Evolutionary conservation across 1,140 invertebrate genomes (phyloP).

Genomic region (Apis florea): DNA sequence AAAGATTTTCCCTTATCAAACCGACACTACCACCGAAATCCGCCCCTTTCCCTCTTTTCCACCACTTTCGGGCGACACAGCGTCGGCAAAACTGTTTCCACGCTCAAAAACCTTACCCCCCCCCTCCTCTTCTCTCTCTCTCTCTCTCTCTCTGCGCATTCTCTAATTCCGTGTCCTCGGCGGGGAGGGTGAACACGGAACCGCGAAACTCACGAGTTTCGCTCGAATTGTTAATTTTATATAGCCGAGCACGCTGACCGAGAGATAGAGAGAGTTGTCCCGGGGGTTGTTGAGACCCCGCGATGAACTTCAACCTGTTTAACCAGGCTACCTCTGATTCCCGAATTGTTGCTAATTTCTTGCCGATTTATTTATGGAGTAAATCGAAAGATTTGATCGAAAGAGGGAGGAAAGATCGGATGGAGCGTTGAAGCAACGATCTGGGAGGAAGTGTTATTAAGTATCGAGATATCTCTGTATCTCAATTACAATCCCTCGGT

Average conservation of each 20-base stretch:
- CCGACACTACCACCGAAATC: constrained; percentile 38
- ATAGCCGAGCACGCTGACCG: constrained; percentile 17
- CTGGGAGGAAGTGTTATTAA: not conserved
- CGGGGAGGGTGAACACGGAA: constrained; percentile 15
- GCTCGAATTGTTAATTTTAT: constrained; percentile 55
- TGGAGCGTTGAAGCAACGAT: no score
- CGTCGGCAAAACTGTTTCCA: no score
- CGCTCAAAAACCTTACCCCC: not conserved
- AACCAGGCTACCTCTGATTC: no score
- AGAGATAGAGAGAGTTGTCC: no score
- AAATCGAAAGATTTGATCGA: no score
- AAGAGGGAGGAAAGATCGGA: no score
- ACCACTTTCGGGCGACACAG: no score
- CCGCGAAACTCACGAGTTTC: constrained; percentile 29
- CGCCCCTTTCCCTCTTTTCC: constrained; percentile 4
- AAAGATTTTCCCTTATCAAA: constrained; percentile 66
- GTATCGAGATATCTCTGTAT: not conserved
- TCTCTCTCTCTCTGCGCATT: no score
- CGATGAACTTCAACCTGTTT: no score
- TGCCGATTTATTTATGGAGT: no score
- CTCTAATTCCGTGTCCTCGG: constrained; percentile 20
- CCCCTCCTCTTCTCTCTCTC: not conserved
- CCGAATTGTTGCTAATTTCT: no score
- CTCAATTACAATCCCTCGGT: not conserved
- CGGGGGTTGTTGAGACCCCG: no score